Evolutionary conservation across 2,888 invertebrate species (phyloP), one percentile per base, ranked within the genome.

Genomic region (Perdita meconis): DNA sequence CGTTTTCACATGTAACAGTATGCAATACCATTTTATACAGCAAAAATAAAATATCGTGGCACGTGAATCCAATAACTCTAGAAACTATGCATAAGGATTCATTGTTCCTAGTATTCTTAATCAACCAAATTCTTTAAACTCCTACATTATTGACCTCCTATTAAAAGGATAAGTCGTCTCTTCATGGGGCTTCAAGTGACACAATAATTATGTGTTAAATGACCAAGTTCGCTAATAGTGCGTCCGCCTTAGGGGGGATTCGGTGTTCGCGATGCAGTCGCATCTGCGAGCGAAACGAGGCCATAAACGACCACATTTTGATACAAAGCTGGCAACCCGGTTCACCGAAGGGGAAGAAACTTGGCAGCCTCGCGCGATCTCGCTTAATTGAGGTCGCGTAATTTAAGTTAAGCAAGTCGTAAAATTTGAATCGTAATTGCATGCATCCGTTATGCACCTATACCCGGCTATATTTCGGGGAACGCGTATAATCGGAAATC

Each of bases 381-480:
- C 83, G 78, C 83, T 85, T 83, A 85, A 85, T 85, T 83, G 83
- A 80, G 76, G 82, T 83, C 84, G 82, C 80, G 84, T 85, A 85
- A 85, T 85, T 85, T 85, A 85, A 85, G 81, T 85, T 83, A 83
- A 83, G 85, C 85, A 84, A 84, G 84, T 85, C 83, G 83, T 85
- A 83, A 85, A 85, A 83, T 84, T 83, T 80, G 79, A 83, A 79
- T 85, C 81, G 84, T 84, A 84, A 85, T 85, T 85, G 82, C 84
- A 66, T 76, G 83, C 84, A 84, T 84, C 80, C 84, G 84, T 84
- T 84, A 84, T 77, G 71, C 72, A 70, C 77, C 53, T 63, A 71
- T 66, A 77, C 65, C 67, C 22, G 24, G 36, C 53, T 24, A 68
- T 78, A 74, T 71, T 47, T 53, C 2, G 1, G 57, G 38, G 55